Percentiles rank a stretch among this genome's conserved stretches.
Evolutionary conservation across 2,113 vertebrate species (phyloP).

Genomic region (Rhombomys opimus): DNA sequence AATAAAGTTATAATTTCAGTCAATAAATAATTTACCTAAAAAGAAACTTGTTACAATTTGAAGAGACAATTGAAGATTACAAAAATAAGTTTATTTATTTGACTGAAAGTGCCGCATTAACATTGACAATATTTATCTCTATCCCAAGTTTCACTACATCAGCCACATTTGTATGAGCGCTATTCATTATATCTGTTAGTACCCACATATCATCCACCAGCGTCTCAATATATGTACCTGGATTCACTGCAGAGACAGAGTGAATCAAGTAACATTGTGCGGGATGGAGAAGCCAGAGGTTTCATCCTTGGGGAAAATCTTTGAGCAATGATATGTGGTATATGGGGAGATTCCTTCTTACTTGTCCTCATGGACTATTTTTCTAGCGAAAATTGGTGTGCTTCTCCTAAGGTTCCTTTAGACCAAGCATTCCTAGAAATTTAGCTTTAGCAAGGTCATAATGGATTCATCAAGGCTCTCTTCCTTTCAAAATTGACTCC

Average conservation of each 20-base stretch:
- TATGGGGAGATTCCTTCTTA: not conserved
- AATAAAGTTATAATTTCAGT: constrained; percentile 2
- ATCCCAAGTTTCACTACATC: too few species aligned
- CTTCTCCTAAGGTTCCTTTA: not conserved
- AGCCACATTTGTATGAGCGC: fast-evolving
- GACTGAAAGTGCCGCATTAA: not conserved
- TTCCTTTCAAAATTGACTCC: not conserved
- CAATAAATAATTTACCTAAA: not conserved
- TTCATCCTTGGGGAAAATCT: not conserved
- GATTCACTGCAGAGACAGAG: fast-evolving
- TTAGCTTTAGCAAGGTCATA: not conserved
- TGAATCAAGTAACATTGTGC: too few species aligned
- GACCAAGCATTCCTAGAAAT: not conserved
- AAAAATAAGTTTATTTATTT: not conserved
- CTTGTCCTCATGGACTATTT: not conserved
- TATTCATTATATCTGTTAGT: not conserved
- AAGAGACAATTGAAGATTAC: not conserved
- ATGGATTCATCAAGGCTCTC: not conserved
- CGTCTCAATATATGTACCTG: not conserved
- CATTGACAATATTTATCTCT: not conserved
- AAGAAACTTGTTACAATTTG: not conserved
- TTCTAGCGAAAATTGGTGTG: not conserved
- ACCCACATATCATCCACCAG: not conserved
- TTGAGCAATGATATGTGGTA: not conserved
- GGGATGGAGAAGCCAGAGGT: not conserved